These are phyloP conservation scores for Pogonus chalceus DNA, from an alignment of 1,140 invertebrate genomes.

Conservation along the genomic window DNA sequence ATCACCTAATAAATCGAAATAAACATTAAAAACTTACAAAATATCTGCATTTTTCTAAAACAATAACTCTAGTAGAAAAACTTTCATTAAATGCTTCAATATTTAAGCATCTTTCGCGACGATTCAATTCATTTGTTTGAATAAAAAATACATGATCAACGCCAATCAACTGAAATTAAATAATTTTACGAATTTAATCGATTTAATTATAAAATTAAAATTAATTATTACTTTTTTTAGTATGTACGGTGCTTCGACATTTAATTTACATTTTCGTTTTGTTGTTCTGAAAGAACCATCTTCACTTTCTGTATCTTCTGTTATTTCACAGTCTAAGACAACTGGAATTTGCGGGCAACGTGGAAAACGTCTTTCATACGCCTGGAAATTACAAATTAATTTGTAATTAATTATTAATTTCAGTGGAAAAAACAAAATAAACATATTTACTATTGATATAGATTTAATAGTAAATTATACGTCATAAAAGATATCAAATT, in stretches of 20 bases:
- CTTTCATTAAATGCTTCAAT: constrained; percentile 94
- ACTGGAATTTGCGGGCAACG: constrained; percentile 92
- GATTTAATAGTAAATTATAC: too few species aligned
- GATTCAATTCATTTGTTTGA: constrained; percentile 84
- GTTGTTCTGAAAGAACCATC: constrained; percentile 73
- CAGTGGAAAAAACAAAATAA: background rate
- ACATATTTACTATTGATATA: too few species aligned
- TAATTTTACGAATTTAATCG: background rate
- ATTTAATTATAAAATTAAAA: background rate
- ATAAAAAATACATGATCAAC: constrained; percentile 89
- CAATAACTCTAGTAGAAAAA: constrained; percentile 73
- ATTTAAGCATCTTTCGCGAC: constrained; percentile 64
- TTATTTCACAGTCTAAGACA: constrained; percentile 81
- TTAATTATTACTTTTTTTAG: constrained; percentile 71
- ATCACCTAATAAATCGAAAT: background rate
- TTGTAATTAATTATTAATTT: background rate
- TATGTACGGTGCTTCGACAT: constrained; percentile 91
- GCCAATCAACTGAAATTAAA: constrained; percentile 73
- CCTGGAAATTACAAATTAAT: constrained; percentile 47
- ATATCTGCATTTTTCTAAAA: constrained; percentile 88
- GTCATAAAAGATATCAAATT: too few species aligned
- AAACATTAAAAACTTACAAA: constrained; percentile 56
- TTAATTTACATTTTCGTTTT: constrained; percentile 83
- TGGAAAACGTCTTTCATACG: constrained; percentile 88
- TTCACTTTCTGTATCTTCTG: constrained; percentile 63